A percentile compares a stretch with the other conserved stretches of the same genome.
Evolutionary conservation across 1,140 invertebrate genomes (phyloP).

Genomic region (Cydia amplana): DNA sequence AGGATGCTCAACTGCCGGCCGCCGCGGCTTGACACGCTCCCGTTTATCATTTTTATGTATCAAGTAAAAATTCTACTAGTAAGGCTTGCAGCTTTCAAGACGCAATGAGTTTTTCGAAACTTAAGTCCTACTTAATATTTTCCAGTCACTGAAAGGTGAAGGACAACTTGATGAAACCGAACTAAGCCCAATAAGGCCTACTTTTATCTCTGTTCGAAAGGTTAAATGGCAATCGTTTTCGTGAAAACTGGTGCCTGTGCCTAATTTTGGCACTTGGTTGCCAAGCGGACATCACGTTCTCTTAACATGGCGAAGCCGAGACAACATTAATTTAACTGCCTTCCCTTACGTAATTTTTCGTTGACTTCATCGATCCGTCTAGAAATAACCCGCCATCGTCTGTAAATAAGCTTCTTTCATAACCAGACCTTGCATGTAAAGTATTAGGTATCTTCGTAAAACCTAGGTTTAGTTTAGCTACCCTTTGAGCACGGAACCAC

Average conservation of each 20-base stretch:
- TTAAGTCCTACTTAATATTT: too few relatives aligned
- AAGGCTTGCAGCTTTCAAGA: too few relatives aligned
- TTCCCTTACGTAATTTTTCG: constrained; percentile 11
- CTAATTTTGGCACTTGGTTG: too few relatives aligned
- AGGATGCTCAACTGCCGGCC: background rate
- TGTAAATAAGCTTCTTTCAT: constrained; percentile 22
- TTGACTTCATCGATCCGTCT: constrained; percentile 28
- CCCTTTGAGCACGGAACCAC: background rate
- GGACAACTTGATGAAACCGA: background rate
- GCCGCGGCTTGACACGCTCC: constrained; percentile 8
- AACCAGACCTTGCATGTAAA: constrained; percentile 11
- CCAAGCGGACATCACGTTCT: too few relatives aligned
- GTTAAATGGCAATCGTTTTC: background rate
- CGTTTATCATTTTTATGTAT: background rate
- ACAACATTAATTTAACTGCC: background rate
- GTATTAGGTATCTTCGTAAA: background rate
- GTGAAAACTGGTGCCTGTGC: too few relatives aligned
- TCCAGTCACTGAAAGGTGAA: too few relatives aligned
- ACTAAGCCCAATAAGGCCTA: background rate
- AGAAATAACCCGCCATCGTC: background rate
- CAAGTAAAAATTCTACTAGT: background rate
- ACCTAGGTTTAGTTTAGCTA: background rate
- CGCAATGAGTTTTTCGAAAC: background rate
- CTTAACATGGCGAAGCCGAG: too few relatives aligned
- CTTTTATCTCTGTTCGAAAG: background rate